A percentile compares a stretch with the other conserved stretches of the same genome.
Conservation (phyloP, 2,888 invertebrate species). For the Habroteleia sp. region DNA sequence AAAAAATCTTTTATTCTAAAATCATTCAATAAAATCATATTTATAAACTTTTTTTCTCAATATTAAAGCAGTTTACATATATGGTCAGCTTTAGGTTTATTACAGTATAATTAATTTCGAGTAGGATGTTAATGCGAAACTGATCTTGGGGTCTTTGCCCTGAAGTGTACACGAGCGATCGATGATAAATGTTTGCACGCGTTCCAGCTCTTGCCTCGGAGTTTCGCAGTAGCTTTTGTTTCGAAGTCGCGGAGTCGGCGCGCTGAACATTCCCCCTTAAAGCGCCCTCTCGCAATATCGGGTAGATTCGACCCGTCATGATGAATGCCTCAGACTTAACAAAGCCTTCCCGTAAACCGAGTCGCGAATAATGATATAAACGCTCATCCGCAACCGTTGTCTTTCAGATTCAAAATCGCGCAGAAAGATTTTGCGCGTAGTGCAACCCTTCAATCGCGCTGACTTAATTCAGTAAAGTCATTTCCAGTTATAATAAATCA, state of each 20-base stretch:
- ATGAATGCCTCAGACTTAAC: slow-evolving; percentile 45
- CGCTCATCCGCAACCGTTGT: slow-evolving; percentile 9
- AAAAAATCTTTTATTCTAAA: too few species aligned
- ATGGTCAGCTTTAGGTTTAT: too few species aligned
- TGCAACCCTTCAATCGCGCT: slow-evolving; percentile 1
- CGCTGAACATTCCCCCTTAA: slow-evolving; percentile 39
- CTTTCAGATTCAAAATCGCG: slow-evolving; percentile 5
- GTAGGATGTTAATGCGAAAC: slow-evolving; percentile 13
- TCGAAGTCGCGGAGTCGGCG: slow-evolving; percentile 45
- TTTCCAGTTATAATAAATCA: slow-evolving; percentile 36
- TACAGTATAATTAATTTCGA: too few species aligned
- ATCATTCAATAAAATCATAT: too few species aligned
- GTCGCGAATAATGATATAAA: slow-evolving; percentile 45
- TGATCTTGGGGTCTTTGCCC: slow-evolving; percentile 29
- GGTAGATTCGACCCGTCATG: slow-evolving; percentile 30
- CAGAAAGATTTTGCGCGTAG: slow-evolving; percentile 13
- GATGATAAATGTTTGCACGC: slow-evolving; percentile 4
- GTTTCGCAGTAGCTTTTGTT: slow-evolving; percentile 28
- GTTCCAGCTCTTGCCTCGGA: slow-evolving; percentile 8
- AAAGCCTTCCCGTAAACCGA: slow-evolving; percentile 54
- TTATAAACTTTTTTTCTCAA: too few species aligned
- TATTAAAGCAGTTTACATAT: too few species aligned
- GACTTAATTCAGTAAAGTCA: not conserved
- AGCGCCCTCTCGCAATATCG: slow-evolving; percentile 49
- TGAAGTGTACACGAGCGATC: slow-evolving; percentile 10